Evolutionary conservation across 2,113 vertebrate genomes (phyloP).

Genomic region (Phyllostomus hastatus): DNA sequence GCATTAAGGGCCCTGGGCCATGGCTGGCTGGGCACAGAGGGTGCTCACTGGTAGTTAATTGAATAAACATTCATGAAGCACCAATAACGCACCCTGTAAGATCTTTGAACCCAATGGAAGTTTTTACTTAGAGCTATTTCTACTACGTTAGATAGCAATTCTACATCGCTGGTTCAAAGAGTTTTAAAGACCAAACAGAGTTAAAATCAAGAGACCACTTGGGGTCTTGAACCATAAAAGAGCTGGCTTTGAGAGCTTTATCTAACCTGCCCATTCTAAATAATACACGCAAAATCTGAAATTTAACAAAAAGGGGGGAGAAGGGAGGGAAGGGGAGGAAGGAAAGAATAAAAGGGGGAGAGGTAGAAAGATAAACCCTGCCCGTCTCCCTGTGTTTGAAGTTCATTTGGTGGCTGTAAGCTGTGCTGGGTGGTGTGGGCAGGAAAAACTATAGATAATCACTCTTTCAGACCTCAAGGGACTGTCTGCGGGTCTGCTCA

Average conservation of each 20-base stretch:
- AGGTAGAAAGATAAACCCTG: background rate
- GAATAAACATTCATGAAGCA: background rate
- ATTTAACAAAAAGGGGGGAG: background rate
- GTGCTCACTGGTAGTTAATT: background rate
- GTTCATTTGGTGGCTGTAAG: background rate
- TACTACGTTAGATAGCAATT: background rate
- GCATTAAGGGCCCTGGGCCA: background rate
- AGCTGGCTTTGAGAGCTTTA: background rate
- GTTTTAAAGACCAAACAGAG: background rate
- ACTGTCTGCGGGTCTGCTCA: background rate
- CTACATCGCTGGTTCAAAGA: background rate
- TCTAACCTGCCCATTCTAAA: background rate
- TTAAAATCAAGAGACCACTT: background rate
- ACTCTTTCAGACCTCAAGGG: background rate
- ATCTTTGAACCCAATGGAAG: background rate
- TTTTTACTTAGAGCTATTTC: background rate
- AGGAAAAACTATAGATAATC: background rate
- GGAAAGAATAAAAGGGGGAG: too few relatives aligned
- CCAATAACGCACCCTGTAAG: background rate
- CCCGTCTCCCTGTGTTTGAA: accelerated
- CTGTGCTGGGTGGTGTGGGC: accelerated
- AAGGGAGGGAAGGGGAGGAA: background rate
- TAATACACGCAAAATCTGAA: background rate
- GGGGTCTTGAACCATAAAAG: background rate
- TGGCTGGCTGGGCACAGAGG: background rate